Percentiles rank a stretch among this genome's conserved stretches.
phyloP scores from a whole-genome alignment of 2,113 vertebrate genomes.

The Coptodon rendalli region DNA sequence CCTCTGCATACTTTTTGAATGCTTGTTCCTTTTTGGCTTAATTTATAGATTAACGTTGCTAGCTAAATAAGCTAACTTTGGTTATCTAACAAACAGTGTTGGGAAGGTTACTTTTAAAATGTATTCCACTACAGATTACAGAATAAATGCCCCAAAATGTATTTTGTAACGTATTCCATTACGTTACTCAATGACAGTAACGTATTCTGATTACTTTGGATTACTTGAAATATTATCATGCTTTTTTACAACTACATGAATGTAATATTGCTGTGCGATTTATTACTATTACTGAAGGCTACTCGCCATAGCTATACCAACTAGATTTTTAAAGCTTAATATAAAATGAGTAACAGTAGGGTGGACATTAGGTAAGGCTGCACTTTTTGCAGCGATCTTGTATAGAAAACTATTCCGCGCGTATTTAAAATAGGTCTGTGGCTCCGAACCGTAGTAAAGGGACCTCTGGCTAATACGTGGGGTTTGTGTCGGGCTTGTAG shows the following conservation, averaged over 20 bases:
- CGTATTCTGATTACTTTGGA: background rate
- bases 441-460: too few species aligned
- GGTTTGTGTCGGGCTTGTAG: rapidly evolving
- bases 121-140: background rate
- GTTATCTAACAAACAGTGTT: background rate
- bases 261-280: background rate
- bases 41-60: background rate
- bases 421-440: rapidly evolving
- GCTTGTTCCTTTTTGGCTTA: background rate
- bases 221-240: background rate
- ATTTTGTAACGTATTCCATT: rapidly evolving
- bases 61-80: background rate
- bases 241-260: background rate
- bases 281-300: background rate
- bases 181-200: background rate
- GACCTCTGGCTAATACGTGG: too few species aligned
- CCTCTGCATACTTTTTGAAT: background rate
- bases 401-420: background rate
- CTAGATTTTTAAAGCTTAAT: background rate
- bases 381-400: rapidly evolving
- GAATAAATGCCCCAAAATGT: background rate
- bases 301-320: rapidly evolving
- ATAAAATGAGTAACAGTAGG: background rate
- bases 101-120: background rate
- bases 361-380: rapidly evolving